Evolutionary conservation across 2,113 vertebrate genomes (phyloP).

Genomic region (Dromaius novaehollandiae): DNA sequence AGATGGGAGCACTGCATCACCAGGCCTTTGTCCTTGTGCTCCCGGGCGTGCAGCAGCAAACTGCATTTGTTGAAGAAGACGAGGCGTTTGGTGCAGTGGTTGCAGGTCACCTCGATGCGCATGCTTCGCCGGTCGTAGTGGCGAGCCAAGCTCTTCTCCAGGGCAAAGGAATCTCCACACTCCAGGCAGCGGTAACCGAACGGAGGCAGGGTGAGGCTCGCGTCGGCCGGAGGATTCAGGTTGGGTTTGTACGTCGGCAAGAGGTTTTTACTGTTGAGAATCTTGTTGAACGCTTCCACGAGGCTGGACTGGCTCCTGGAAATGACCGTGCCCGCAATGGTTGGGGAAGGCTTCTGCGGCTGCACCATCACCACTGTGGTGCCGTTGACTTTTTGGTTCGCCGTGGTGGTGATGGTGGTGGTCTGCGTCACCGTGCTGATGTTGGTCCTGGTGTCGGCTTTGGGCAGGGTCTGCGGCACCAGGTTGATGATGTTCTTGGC

Average conservation of each 20-base stretch:
- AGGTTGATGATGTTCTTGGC: conserved; percentile 79
- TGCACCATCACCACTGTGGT: conserved; percentile 73
- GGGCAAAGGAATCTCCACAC: conserved; percentile 91
- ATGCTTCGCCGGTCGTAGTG: conserved; percentile 95
- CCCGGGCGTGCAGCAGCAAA: conserved; percentile 90
- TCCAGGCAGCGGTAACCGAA: conserved; percentile 92
- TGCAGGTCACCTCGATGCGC: conserved; percentile 97
- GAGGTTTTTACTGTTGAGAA: conserved; percentile 95
- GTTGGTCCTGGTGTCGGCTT: conserved; percentile 49
- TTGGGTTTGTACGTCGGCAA: conserved; percentile 93
- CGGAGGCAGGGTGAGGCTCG: conserved; percentile 84
- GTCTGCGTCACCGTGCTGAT: conserved; percentile 66
- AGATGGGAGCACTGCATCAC: conserved; percentile 98
- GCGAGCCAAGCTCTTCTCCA: conserved; percentile 91
- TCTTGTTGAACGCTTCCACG: conserved; percentile 96
- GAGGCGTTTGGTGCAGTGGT: conserved; percentile 93
- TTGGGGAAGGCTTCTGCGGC: conserved; percentile 73
- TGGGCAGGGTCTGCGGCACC: conserved; percentile 77
- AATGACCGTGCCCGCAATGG: conserved; percentile 84
- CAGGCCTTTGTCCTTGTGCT: conserved; percentile 96
- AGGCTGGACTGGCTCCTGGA: conserved; percentile 93
- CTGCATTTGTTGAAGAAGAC: conserved; percentile 99
- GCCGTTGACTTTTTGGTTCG: conserved; percentile 80
- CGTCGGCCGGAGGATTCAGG: conserved; percentile 82
- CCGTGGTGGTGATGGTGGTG: conserved; percentile 54